Base-by-base conservation (phyloP, 2,113 vertebrate genomes). In the Origma solitaria region DNA sequence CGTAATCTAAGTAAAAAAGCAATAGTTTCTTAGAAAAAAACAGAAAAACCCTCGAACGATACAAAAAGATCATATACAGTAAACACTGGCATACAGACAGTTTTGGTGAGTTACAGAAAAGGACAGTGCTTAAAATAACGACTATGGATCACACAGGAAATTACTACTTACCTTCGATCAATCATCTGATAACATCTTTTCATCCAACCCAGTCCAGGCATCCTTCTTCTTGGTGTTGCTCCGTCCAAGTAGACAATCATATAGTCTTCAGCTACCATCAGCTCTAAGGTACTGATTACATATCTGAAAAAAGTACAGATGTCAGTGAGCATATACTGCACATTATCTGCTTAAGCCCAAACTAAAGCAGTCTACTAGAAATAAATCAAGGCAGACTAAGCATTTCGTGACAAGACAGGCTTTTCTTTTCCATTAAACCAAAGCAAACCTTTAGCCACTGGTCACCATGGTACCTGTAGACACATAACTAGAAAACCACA, bases 141-240 rank as follows among this genome's bases (percentile, higher is more conserved):
- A 18, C 30, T 56, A 31, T 35, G 61, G 38, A 70, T 61, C 60
- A 73, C 30, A 91, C 64, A 40, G 5, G 56, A 66, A 38, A 82
- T 77, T n/a, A 33, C 14, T 54, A 45, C 92, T 51, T 96, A 99
- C 99, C 99, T 97, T 82, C 99, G 98, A 90, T 99, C 99, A 95
- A 99, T 99, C 99, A 99, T 99, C 92, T 99, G 99, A 76, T 99
- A 99, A 96, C 99, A 99, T 83, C 98, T 99, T 96, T 99, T 99
- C 98, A 99, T 98, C 99, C 99, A 99, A 40, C 98, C 98, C 40
- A 99, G 96, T 18, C 99, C 99, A 6, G 99, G 99, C 99, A 99
- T 99, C 64, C 98, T 99, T 89, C 99, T 98, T 79, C 98, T 98
- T 65, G 99, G 99, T 21, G 99, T 99, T 69, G 99, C 99, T 28